Conservation (phyloP, 2,113 vertebrate species). For the Strix aluco region DNA sequence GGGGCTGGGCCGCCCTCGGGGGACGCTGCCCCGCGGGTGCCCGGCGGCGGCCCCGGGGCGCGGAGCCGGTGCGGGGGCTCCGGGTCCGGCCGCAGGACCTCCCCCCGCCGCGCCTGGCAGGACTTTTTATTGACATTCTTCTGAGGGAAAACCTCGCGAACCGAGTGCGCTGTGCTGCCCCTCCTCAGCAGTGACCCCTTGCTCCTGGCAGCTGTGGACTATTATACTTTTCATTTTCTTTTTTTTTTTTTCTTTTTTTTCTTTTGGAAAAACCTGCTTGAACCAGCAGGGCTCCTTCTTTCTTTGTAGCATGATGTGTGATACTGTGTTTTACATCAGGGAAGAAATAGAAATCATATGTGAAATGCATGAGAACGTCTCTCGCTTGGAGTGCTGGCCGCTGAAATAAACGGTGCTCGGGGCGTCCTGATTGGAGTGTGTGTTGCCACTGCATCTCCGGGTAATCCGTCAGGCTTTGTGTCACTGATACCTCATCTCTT, state of each 20-base stretch:
- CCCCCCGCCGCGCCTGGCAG: not conserved
- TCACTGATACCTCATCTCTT: not conserved
- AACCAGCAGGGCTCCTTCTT: conserved; percentile 58
- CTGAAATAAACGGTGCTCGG: not conserved
- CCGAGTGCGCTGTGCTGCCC: conserved; percentile 10
- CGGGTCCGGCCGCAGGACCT: not conserved
- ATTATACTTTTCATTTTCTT: not conserved
- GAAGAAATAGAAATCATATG: conserved; percentile 64
- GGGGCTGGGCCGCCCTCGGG: too few species aligned
- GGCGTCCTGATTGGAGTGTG: not conserved
- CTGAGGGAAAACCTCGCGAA: conserved; percentile 1
- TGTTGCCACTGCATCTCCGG: not conserved
- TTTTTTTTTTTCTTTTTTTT: too few species aligned
- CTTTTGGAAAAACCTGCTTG: conserved; percentile 32
- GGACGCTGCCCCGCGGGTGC: too few species aligned
- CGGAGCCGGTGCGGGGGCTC: too few species aligned
- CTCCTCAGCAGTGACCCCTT: conserved; percentile 50
- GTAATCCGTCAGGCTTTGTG: not conserved
- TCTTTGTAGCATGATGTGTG: conserved; percentile 63
- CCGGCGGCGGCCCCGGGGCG: too few species aligned
- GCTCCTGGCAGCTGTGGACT: conserved; percentile 49
- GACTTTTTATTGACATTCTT: conserved; percentile 66
- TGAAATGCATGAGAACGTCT: conserved; percentile 43
- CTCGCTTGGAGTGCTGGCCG: not conserved
- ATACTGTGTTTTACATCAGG: conserved; percentile 65